Percentiles rank a stretch among this genome's conserved stretches.
Evolutionary conservation across 2,797 vertebrate genomes (phyloP).

Genomic region (Anabas testudineus): DNA sequence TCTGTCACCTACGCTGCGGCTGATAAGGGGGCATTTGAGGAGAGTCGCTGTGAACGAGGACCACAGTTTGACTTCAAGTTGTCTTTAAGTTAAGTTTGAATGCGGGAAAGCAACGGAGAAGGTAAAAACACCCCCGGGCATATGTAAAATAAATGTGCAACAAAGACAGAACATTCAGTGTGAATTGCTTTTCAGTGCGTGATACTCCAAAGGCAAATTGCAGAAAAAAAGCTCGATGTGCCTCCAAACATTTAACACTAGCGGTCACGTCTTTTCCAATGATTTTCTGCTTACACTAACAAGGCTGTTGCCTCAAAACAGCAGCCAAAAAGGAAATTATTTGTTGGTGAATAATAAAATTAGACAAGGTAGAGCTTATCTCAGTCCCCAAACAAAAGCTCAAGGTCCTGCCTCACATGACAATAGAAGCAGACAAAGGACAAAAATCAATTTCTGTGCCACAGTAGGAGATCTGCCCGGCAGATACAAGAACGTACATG

Average conservation of each 20-base stretch:
- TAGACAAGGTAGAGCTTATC: neutral
- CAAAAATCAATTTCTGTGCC: neutral
- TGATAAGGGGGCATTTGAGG: slow-evolving; percentile 17
- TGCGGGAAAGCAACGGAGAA: neutral
- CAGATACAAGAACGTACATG: slow-evolving; percentile 4
- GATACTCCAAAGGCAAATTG: slow-evolving; percentile 22
- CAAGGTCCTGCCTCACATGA: neutral
- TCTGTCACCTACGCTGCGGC: slow-evolving; percentile 31
- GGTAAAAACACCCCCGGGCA: neutral
- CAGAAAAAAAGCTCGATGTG: slow-evolving; percentile 20
- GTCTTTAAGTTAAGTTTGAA: slow-evolving; percentile 29
- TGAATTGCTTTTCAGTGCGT: slow-evolving; percentile 7
- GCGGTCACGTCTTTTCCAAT: neutral
- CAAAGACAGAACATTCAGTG: slow-evolving; percentile 29
- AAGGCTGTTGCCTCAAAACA: slow-evolving; percentile 24
- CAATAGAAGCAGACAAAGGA: too few species aligned
- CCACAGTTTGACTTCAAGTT: slow-evolving; percentile 36
- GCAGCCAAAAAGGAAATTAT: neutral
- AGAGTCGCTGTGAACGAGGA: slow-evolving; percentile 10
- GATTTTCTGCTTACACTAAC: slow-evolving; percentile 12
- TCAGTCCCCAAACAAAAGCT: neutral
- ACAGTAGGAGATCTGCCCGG: slow-evolving; percentile 3
- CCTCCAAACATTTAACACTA: slow-evolving; percentile 29
- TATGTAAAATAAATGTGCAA: slow-evolving; percentile 36
- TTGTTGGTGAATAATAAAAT: slow-evolving; percentile 32